Evolutionary conservation across 2,888 invertebrate species (phyloP), one percentile per base, ranked within the genome.

Genomic region (Noctuana brunneofusca): DNA sequence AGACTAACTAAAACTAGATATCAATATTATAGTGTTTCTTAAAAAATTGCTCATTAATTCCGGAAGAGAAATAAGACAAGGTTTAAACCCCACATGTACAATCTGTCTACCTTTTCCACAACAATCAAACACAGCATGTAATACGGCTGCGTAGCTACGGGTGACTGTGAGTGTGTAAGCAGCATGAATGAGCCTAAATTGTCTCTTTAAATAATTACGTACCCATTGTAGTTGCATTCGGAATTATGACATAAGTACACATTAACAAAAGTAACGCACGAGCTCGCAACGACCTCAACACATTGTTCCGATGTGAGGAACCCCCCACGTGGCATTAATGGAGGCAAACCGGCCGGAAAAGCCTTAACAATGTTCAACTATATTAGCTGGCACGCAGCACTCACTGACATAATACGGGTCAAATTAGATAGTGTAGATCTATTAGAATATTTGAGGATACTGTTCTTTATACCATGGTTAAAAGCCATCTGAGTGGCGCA

Each of bases 191-290:
- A 16, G 48, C 48, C 48, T 48, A 48, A 48, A 48, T 48, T 48
- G 22, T 48, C 22, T 48, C 48, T 48, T 22, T 5, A 20, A 48
- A 22, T 22, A 22, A 48, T 48, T 22, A 4, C 22, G 48, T 5
- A 3, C 16, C 22, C 6, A 48, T 48, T 48, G 48, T 50, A 27
- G 14, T 14, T 30, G 49, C 58, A 49, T 24, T 46, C 18, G 6
- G 22, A 57, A 48, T 57, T 46, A 48, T 20, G 46, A 46, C 30
- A n/a, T 52, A 59, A 58, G 52, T 27, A 50, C 38, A 58, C 52
- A 52, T 43, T 30, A 52, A 43, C 58, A 30, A 52, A 52, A 43
- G 43, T 24, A 38, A 52, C 52, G 38, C 22, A 52, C 43, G 43
- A 52, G 58, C 30, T 43, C 22, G 16, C 38, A 41, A 20, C 22